Conservation (phyloP, 2,797 vertebrate genomes). For the Hydrolagus colliei region DNA sequence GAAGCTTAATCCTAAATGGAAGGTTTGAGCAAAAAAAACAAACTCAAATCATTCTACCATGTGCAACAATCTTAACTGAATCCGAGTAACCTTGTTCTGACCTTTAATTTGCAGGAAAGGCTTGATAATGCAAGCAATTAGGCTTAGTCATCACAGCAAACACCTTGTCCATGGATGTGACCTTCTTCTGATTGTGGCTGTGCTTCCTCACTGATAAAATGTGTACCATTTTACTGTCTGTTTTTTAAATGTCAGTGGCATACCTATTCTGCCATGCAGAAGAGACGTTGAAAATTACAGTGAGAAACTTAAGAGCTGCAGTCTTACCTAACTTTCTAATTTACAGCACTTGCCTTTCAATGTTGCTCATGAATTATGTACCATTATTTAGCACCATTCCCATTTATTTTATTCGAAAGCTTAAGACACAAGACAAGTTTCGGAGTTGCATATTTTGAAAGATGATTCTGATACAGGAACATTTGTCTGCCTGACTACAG, state of each 20-base stretch:
- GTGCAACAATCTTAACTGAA: slow-evolving; percentile 18
- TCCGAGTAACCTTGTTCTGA: slow-evolving; percentile 27
- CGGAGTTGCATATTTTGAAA: not conserved
- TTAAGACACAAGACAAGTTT: not conserved
- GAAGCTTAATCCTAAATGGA: not conserved
- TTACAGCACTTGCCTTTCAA: not conserved
- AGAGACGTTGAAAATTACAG: not conserved
- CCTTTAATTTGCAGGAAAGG: slow-evolving; percentile 29
- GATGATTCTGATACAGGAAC: not conserved
- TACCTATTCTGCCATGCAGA: not conserved
- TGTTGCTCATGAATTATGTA: not conserved
- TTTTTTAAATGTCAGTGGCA: slow-evolving; percentile 21
- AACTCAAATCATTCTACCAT: slow-evolving; percentile 11
- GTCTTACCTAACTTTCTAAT: not conserved
- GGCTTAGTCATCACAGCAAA: slow-evolving; percentile 15
- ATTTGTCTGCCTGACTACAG: not conserved
- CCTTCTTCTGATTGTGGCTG: slow-evolving; percentile 3
- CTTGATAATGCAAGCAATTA: slow-evolving; percentile 31
- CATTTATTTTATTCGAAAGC: not conserved
- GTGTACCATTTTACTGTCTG: slow-evolving; percentile 9
- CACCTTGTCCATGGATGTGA: not conserved
- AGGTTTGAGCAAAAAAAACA: slow-evolving; percentile 7
- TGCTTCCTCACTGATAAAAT: slow-evolving; percentile 22
- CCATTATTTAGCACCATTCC: not conserved
- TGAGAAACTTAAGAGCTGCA: not conserved